Evolutionary conservation across 2,797 vertebrate genomes (phyloP).

Genomic region (Chloroceryle amazona): DNA sequence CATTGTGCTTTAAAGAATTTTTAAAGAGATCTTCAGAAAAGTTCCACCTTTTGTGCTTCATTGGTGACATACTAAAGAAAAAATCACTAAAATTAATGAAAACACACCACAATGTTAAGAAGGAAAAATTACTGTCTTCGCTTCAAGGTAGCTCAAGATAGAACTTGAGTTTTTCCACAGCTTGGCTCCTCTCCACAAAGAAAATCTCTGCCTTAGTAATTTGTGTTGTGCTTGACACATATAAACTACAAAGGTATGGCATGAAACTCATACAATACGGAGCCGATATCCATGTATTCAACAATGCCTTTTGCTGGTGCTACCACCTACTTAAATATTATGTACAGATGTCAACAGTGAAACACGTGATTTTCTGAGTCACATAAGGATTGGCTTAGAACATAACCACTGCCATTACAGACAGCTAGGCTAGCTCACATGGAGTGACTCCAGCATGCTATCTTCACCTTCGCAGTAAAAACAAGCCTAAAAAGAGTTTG

Average conservation of each 20-base stretch:
- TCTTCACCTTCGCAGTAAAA: background rate
- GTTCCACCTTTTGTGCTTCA: rapidly evolving
- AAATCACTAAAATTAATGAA: background rate
- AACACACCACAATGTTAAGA: background rate
- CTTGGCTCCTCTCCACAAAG: background rate
- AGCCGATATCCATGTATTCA: background rate
- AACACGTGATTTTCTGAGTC: background rate
- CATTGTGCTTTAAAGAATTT: background rate
- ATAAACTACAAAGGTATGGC: background rate
- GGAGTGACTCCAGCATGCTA: background rate
- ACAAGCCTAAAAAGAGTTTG: background rate
- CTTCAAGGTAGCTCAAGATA: background rate
- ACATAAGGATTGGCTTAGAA: background rate
- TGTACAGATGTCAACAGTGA: background rate
- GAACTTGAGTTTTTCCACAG: background rate
- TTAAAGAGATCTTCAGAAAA: background rate
- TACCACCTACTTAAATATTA: background rate
- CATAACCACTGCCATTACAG: background rate
- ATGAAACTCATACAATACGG: background rate
- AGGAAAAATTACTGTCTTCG: background rate
- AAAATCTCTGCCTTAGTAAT: background rate
- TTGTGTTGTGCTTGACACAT: background rate
- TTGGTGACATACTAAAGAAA: background rate
- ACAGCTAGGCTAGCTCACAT: background rate
- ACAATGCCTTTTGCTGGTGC: background rate